Evolutionary conservation across 2,888 invertebrate genomes (phyloP), one percentile per base, ranked within the genome.

Genomic region (Pyrrhosoma nymphula): DNA sequence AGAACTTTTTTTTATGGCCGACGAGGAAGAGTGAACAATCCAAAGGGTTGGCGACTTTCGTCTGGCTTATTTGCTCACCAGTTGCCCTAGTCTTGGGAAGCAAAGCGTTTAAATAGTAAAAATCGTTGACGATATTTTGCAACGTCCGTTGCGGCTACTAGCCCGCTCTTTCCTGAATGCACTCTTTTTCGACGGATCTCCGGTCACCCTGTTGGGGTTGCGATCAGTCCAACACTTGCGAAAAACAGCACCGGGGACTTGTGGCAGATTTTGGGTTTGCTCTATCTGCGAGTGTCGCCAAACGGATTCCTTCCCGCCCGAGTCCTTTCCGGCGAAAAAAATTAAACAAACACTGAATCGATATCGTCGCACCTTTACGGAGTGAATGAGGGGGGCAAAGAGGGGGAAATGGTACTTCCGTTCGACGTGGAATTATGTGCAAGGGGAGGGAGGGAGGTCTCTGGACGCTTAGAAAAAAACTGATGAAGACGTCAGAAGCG

Each of bases 351-450:
- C 82, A 82, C 82, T 3, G 30, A 82, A 82, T 82, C 82, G 35
- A 82, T 82, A 82, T 82, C 20, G 82, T 82, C 82, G 82, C 82
- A 82, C 82, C 82, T 82, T 82, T 82, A 3, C 18, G 82, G 82
- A 12, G 82, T 16, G 35, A n/a, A n/a, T n/a, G n/a, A n/a, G n/a
- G n/a, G n/a, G n/a, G n/a, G n/a, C n/a, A n/a, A n/a, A n/a, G n/a
- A 3, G 82, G 30, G 82, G 30, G 75, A 26, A 30, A 18, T 26
- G 69, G 20, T 18, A 10, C 82, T 82, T 35, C 82, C 30, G 82
- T n/a, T 69, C n/a, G 12, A 3, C 69, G 3, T 69, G 47, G 47
- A 47, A 47, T 47, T 47, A 8, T 47, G 75, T 30, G 30, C n/a
- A 75, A 56, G 75, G 82, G 82, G 30, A 30, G 30, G 82, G n/a